Evolutionary conservation across 2,888 invertebrate genomes (phyloP).

Genomic region (Lucinisca nassula): DNA sequence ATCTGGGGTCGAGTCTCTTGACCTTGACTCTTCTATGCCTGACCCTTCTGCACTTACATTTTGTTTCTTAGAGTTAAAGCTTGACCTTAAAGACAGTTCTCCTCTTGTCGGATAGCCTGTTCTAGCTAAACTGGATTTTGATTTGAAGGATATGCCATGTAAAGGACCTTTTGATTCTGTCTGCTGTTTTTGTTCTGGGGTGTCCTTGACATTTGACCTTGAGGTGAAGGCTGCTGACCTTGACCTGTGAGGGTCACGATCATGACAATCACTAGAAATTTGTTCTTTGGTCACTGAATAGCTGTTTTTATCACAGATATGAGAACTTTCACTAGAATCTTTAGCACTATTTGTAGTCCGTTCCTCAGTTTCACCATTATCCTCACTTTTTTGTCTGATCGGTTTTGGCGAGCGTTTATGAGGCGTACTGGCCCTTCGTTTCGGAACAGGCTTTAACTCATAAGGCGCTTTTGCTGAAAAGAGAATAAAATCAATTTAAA

Average conservation of each 20-base stretch:
- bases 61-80: constrained; percentile 1
- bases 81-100: background rate
- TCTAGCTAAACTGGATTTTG: background rate
- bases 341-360: background rate
- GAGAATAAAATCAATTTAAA: constrained; percentile 3
- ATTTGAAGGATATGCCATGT: background rate
- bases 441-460: constrained; percentile 78
- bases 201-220: background rate
- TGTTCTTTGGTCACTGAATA: background rate
- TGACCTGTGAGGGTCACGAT: background rate
- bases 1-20: background rate
- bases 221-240: background rate
- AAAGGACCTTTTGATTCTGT: constrained; percentile 4
- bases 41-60: background rate
- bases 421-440: constrained; percentile 73
- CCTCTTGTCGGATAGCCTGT: background rate
- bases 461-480: constrained; percentile 79
- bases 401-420: constrained; percentile 66
- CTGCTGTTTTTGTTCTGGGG: constrained; percentile 4
- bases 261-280: background rate
- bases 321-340: background rate
- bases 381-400: background rate
- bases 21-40: background rate
- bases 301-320: background rate
- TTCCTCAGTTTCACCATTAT: background rate